Evolutionary conservation across 2,113 vertebrate genomes (phyloP).

Genomic region (Poicephalus meyeri): DNA sequence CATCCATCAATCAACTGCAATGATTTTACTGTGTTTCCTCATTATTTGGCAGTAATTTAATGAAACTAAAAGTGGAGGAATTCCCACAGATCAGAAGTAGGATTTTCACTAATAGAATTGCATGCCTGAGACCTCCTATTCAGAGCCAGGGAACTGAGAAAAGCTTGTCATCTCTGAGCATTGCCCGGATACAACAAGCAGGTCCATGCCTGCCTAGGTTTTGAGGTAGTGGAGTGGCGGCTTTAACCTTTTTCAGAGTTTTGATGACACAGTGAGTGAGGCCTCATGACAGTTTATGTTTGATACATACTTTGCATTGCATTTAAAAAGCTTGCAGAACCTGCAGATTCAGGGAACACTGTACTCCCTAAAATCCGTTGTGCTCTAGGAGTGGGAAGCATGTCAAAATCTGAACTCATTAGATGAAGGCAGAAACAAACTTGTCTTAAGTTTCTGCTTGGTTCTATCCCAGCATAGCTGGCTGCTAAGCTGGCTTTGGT

Average conservation of each 20-base stretch:
- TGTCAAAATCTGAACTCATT: background rate
- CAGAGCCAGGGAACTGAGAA: background rate
- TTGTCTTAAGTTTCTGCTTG: background rate
- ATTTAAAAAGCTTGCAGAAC: background rate
- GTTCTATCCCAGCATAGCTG: background rate
- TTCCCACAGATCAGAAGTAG: constrained; percentile 15
- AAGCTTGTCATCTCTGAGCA: background rate
- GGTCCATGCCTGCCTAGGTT: background rate
- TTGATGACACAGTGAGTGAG: background rate
- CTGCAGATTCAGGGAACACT: background rate
- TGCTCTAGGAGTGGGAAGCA: background rate
- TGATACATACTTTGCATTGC: background rate
- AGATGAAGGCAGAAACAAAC: background rate
- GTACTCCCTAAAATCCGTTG: background rate
- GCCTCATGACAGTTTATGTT: background rate
- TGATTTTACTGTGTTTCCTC: background rate
- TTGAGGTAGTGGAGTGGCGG: background rate
- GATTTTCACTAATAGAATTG: background rate
- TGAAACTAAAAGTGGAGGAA: constrained; percentile 40
- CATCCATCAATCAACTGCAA: background rate
- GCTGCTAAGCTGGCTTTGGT: background rate
- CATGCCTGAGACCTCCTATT: background rate
- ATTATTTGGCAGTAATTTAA: constrained; percentile 26
- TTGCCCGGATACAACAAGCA: background rate
- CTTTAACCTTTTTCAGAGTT: background rate